These are phyloP conservation scores for Zeugodacus cucurbitae DNA, from an alignment of 1,140 invertebrate genomes.

Conservation along the genomic window DNA sequence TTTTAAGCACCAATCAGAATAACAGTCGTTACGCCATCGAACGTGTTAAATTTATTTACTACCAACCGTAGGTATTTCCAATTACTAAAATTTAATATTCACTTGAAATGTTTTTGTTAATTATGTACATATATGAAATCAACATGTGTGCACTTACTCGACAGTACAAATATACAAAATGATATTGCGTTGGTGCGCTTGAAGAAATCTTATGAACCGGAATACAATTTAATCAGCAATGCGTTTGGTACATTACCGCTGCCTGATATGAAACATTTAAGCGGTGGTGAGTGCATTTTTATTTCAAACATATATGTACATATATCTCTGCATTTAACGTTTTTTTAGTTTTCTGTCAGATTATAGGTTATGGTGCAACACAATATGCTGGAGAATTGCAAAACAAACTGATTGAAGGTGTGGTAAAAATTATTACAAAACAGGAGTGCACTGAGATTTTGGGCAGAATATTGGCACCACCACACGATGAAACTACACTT, in stretches of 20 bases:
- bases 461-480: slow-evolving; percentile 60
- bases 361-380: slow-evolving; percentile 61
- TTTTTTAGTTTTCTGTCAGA: slow-evolving; percentile 50
- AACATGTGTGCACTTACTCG: slow-evolving; percentile 40
- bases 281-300: slow-evolving; percentile 49
- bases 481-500: slow-evolving; percentile 56
- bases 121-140: background rate
- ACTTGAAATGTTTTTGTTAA: slow-evolving; percentile 28
- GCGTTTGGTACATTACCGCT: slow-evolving; percentile 54
- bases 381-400: slow-evolving; percentile 55
- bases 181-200: slow-evolving; percentile 57
- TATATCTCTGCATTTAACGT: background rate
- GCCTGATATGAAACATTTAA: slow-evolving; percentile 51
- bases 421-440: slow-evolving; percentile 56
- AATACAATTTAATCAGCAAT: background rate
- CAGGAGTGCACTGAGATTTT: slow-evolving; percentile 55
- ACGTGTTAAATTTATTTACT: slow-evolving; percentile 57
- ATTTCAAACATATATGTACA: background rate
- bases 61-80: slow-evolving; percentile 56
- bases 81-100: background rate
- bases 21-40: slow-evolving; percentile 41
- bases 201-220: slow-evolving; percentile 45
- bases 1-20: slow-evolving; percentile 49
- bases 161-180: slow-evolving; percentile 58
- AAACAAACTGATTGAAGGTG: slow-evolving; percentile 53